phyloP scores from a whole-genome alignment of 2,888 invertebrate species.

The Theristus sp. region DNA sequence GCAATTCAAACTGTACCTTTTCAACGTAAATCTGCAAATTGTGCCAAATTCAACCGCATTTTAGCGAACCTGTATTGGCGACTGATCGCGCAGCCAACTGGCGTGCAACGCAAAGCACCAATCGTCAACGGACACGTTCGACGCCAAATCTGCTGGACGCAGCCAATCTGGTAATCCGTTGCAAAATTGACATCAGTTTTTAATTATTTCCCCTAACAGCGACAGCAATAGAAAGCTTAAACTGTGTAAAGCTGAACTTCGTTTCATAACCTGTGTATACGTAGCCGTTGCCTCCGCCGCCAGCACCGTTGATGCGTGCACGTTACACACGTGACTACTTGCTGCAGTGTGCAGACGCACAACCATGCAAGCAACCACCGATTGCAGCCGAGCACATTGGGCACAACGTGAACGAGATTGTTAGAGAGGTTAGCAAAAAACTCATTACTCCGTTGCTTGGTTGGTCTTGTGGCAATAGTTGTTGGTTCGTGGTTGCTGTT shows the following conservation, averaged over 20 bases:
- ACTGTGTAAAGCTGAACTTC: no score
- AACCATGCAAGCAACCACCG: slow-evolving; percentile 38
- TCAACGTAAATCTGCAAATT: no score
- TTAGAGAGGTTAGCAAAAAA: slow-evolving; percentile 17
- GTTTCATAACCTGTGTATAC: neutral
- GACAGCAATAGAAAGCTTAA: no score
- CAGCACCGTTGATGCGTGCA: slow-evolving; percentile 2
- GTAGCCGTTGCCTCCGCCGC: neutral
- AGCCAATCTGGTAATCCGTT: neutral
- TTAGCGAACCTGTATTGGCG: neutral
- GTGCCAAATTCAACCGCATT: no score
- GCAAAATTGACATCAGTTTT: no score
- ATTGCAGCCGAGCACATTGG: slow-evolving; percentile 40
- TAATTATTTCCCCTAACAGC: no score
- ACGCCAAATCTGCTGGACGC: slow-evolving; percentile 4
- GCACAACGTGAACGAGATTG: slow-evolving; percentile 38
- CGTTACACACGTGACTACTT: slow-evolving; percentile 23
- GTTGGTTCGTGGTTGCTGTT: no score
- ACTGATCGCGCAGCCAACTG: neutral
- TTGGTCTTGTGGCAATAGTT: neutral
- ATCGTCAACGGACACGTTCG: neutral
- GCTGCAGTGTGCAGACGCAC: slow-evolving; percentile 40
- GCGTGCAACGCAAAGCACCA: neutral
- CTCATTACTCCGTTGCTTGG: neutral
- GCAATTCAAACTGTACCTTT: neutral